A percentile compares a stretch with the other conserved stretches of the same genome.
Evolutionary conservation across 2,888 invertebrate genomes (phyloP).

Genomic region (Macropis europaea): DNA sequence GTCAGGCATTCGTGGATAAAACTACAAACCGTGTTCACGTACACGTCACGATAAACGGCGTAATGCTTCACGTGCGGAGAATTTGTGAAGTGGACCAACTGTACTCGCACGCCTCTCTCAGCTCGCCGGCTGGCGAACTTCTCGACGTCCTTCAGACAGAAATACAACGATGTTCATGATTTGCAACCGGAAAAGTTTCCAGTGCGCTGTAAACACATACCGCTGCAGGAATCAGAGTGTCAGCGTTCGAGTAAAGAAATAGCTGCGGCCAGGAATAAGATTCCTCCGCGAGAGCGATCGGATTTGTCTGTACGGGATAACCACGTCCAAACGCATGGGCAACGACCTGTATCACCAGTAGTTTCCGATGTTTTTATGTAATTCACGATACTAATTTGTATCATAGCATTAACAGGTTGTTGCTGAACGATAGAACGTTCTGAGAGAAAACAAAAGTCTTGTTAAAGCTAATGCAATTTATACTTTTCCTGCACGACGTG

Average conservation of each 20-base stretch:
- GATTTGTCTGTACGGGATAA: constrained; percentile 81
- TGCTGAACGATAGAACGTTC: no score
- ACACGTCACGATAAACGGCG: constrained; percentile 83
- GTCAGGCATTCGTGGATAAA: constrained; percentile 83
- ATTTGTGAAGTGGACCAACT: constrained; percentile 84
- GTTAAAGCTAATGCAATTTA: no score
- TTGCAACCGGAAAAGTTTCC: background rate
- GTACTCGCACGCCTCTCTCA: constrained; percentile 83
- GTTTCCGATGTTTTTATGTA: background rate
- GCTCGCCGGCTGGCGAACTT: constrained; percentile 83
- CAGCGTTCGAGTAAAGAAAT: constrained; percentile 87
- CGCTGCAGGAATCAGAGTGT: constrained; percentile 84
- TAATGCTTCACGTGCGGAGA: constrained; percentile 89
- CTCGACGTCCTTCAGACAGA: constrained; percentile 83
- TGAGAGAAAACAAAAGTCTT: no score
- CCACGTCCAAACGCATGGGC: constrained; percentile 75
- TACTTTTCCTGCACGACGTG: no score
- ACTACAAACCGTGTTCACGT: constrained; percentile 83
- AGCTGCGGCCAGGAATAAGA: constrained; percentile 85
- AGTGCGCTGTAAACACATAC: constrained; percentile 78
- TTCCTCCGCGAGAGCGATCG: constrained; percentile 83
- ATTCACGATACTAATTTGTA: no score
- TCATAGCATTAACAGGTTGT: no score
- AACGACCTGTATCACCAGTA: constrained; percentile 72
- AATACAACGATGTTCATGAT: background rate